These are phyloP conservation scores for Clarias gariepinus DNA, from an alignment of 2,113 vertebrate species.

Conservation along the genomic window DNA sequence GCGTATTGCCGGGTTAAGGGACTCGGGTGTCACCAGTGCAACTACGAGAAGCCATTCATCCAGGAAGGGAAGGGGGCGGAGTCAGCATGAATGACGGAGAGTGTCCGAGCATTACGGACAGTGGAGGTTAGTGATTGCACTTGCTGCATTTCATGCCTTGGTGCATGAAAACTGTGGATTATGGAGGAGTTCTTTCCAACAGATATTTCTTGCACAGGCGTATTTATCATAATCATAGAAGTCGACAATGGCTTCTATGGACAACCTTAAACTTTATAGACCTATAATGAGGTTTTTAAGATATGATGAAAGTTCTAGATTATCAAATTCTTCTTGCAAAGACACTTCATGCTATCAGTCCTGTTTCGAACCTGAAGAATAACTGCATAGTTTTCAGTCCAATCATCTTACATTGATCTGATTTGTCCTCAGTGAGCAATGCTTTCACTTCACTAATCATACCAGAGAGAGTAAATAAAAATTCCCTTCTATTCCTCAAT, in stretches of 20 bases:
- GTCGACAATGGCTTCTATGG: too few relatives aligned
- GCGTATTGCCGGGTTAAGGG: constrained; percentile 33
- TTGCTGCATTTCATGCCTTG: constrained; percentile 29
- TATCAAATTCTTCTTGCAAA: not conserved
- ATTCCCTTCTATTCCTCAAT: not conserved
- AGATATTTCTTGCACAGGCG: too few relatives aligned
- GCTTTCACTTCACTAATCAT: not conserved
- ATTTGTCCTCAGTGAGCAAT: not conserved
- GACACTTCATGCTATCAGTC: not conserved
- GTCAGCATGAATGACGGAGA: constrained; percentile 73
- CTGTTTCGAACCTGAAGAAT: not conserved
- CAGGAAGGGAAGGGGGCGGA: constrained; percentile 50
- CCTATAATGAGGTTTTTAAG: too few relatives aligned
- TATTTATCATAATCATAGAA: not conserved
- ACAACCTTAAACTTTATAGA: too few relatives aligned
- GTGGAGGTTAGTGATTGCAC: constrained; percentile 37
- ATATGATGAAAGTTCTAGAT: too few relatives aligned
- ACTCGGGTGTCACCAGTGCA: constrained; percentile 55
- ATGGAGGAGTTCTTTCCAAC: not conserved
- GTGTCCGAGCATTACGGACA: constrained; percentile 31
- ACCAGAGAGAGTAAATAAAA: not conserved
- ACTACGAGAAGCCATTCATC: constrained; percentile 73
- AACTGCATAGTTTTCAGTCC: not conserved
- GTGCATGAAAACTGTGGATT: not conserved
- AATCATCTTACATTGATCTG: not conserved